Conservation (phyloP, 2,113 vertebrate genomes). For the Cygnus atratus region DNA sequence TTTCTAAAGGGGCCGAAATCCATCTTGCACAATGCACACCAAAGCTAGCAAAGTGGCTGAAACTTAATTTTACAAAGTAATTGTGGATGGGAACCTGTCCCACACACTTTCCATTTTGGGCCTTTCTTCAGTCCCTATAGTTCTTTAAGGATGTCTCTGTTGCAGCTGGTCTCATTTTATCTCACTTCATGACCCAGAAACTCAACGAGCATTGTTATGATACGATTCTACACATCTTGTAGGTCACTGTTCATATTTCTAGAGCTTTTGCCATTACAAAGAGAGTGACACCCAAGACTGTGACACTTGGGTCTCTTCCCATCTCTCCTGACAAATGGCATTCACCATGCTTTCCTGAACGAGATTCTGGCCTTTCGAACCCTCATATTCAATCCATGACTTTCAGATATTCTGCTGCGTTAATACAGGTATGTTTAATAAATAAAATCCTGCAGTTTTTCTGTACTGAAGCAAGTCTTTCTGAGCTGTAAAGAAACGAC, state of each 20-base stretch:
- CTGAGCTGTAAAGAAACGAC: background rate
- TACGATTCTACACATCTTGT: background rate
- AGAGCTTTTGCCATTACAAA: background rate
- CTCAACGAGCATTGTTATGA: background rate
- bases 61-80: background rate
- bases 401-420: background rate
- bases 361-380: background rate
- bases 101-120: accelerated
- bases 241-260: slow-evolving; percentile 6
- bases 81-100: background rate
- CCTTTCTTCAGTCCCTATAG: background rate
- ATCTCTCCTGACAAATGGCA: slow-evolving; percentile 12
- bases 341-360: background rate
- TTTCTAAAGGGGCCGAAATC: background rate
- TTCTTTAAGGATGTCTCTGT: background rate
- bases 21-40: background rate
- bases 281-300: background rate
- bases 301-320: slow-evolving; percentile 16
- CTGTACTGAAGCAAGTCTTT: background rate
- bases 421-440: slow-evolving; percentile 18
- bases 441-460: slow-evolving; percentile 1
- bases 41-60: background rate
- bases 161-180: background rate
- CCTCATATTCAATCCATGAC: background rate
- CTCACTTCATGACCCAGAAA: background rate